These are phyloP conservation scores for Octomys mimax DNA, from an alignment of 2,797 vertebrate genomes.

Conservation along the genomic window DNA sequence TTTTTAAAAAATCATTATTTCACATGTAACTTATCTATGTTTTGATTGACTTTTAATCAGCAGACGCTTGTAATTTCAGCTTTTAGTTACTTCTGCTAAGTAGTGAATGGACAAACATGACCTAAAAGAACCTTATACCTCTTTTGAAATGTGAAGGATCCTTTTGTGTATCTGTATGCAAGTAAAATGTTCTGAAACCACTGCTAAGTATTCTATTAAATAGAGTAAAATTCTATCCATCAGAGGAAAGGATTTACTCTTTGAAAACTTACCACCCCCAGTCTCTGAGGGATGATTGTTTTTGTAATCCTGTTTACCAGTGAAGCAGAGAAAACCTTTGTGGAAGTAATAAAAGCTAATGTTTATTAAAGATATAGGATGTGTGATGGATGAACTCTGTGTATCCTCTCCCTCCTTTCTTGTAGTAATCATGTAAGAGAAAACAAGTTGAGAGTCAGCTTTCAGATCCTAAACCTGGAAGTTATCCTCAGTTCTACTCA, in stretches of 20 bases:
- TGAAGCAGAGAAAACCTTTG: neutral
- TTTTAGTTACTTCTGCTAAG: slow-evolving; percentile 63
- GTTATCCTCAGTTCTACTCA: neutral
- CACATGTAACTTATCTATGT: slow-evolving; percentile 48
- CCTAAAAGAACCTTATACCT: slow-evolving; percentile 14
- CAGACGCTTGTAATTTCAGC: slow-evolving; percentile 73
- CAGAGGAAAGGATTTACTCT: neutral
- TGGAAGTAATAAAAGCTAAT: neutral
- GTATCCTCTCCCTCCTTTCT: neutral
- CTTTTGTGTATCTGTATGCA: slow-evolving; percentile 58
- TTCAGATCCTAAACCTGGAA: neutral
- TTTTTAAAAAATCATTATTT: slow-evolving; percentile 56
- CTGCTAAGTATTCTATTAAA: slow-evolving; percentile 47
- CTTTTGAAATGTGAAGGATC: slow-evolving; percentile 69
- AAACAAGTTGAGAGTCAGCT: neutral
- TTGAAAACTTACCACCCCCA: neutral
- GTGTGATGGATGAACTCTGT: neutral
- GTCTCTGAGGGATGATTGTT: neutral
- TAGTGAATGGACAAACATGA: slow-evolving; percentile 46
- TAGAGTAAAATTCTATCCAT: slow-evolving; percentile 26
- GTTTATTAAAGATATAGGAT: neutral
- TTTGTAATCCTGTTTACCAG: neutral
- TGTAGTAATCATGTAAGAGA: neutral
- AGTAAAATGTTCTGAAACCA: slow-evolving; percentile 26
- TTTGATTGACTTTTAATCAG: slow-evolving; percentile 68